Percentiles rank a stretch among this genome's conserved stretches.
Conservation (phyloP, 2,113 vertebrate species). For the Gymnarchus niloticus region DNA sequence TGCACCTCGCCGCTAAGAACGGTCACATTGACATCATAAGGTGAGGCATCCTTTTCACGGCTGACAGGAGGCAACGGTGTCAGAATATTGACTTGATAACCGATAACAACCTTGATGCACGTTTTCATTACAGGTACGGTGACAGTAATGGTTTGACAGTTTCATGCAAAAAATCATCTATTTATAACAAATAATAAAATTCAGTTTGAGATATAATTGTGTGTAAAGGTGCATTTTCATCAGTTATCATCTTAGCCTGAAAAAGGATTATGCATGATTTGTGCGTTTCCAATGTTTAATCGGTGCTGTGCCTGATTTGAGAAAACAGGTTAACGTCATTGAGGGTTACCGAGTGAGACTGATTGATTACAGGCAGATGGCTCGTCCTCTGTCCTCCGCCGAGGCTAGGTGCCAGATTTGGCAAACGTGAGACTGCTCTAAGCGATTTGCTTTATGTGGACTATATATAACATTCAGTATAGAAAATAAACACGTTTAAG, state of each 20-base stretch:
- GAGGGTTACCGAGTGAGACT: neutral
- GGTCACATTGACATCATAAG: slow-evolving; percentile 97
- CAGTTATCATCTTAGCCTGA: neutral
- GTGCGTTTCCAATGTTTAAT: slow-evolving; percentile 2
- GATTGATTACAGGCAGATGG: neutral
- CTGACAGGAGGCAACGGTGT: neutral
- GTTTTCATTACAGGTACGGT: neutral
- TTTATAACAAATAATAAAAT: neutral
- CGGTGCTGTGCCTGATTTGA: neutral
- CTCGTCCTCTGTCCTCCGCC: neutral
- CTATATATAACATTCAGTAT: neutral
- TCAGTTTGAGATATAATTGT: neutral
- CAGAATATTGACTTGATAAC: neutral
- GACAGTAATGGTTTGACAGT: too few relatives aligned
- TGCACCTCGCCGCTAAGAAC: slow-evolving; percentile 95
- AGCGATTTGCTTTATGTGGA: neutral
- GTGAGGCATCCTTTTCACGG: slow-evolving; percentile 47
- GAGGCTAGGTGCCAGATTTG: neutral
- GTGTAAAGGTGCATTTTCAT: neutral
- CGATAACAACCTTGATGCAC: neutral
- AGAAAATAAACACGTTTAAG: neutral
- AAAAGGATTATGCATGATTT: neutral
- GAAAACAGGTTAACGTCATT: neutral
- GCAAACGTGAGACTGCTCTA: neutral
- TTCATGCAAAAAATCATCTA: too few relatives aligned